phyloP scores from a whole-genome alignment of 2,113 vertebrate species.

The Pterocles orientalis region DNA sequence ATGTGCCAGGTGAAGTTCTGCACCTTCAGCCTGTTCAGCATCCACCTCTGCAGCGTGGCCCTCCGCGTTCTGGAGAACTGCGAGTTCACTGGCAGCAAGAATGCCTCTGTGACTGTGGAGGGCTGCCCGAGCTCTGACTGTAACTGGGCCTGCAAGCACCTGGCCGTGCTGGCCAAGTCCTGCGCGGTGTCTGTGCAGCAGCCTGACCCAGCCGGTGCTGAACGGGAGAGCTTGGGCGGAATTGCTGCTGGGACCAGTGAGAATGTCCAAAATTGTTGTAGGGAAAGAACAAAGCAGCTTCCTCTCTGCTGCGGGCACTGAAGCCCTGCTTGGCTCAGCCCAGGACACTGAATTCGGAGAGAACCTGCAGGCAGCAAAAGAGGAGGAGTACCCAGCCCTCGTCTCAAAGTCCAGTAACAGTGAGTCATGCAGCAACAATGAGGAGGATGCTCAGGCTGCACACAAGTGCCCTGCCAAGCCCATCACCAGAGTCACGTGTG shows the following conservation, averaged over 20 bases:
- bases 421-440: constrained; percentile 72
- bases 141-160: constrained; percentile 92
- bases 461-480: constrained; percentile 76
- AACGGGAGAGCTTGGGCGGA: background rate
- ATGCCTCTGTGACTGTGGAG: constrained; percentile 88
- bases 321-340: constrained; percentile 8
- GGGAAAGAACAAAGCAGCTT: constrained; percentile 55
- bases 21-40: constrained; percentile 87
- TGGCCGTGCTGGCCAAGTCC: constrained; percentile 80
- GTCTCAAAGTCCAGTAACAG: constrained; percentile 80
- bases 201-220: background rate
- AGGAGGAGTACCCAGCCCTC: constrained; percentile 66
- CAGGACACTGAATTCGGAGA: constrained; percentile 33
- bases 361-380: constrained; percentile 58
- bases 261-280: constrained; percentile 70
- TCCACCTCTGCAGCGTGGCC: constrained; percentile 82
- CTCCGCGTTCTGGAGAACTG: constrained; percentile 89
- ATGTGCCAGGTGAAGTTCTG: constrained; percentile 92
- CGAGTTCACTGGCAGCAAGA: constrained; percentile 89
- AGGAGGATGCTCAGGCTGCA: constrained; percentile 67
- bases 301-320: constrained; percentile 14
- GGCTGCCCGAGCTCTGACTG: constrained; percentile 84
- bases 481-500: constrained; percentile 81
- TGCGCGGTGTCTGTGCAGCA: constrained; percentile 35
- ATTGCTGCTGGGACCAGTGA: background rate